Evolutionary conservation across 2,888 invertebrate genomes (phyloP).

Genomic region (Drosophila acutilabella): DNA sequence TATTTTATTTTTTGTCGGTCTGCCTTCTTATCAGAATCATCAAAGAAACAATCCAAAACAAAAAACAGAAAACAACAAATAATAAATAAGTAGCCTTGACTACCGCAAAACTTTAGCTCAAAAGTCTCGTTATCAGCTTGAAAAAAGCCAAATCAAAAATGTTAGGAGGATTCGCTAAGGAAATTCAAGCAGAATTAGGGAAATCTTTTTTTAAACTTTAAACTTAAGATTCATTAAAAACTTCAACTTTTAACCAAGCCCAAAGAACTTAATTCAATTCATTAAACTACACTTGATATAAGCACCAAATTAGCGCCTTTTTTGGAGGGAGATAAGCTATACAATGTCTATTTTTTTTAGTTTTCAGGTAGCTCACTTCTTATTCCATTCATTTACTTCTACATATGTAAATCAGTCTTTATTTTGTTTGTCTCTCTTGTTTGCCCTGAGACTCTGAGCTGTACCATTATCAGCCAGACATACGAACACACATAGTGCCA

Average conservation of each 20-base stretch:
- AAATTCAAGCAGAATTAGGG: too few species aligned
- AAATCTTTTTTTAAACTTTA: too few species aligned
- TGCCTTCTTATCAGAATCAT: conserved; percentile 56
- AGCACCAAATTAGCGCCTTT: neutral
- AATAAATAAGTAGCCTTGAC: conserved; percentile 35
- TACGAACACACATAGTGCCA: conserved; percentile 16
- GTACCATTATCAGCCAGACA: conserved; percentile 61
- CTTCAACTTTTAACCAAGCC: too few species aligned
- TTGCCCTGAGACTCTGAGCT: conserved; percentile 42
- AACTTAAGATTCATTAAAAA: too few species aligned
- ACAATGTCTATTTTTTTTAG: conserved; percentile 19
- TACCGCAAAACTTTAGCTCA: conserved; percentile 9
- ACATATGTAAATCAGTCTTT: conserved; percentile 15
- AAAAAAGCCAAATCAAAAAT: neutral
- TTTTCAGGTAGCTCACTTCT: conserved; percentile 28
- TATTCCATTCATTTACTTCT: conserved; percentile 13
- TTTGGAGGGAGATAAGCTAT: neutral
- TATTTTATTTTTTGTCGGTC: conserved; percentile 18
- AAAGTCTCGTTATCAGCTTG: neutral
- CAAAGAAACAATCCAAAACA: conserved; percentile 23
- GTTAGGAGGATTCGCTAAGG: too few species aligned
- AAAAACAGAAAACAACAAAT: conserved; percentile 1
- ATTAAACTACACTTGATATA: neutral
- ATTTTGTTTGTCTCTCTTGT: conserved; percentile 65
- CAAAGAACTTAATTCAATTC: neutral